Evolutionary conservation across 64 coral and sea anemone species (phyloP).

Genomic region (Platygyra sinensis): DNA sequence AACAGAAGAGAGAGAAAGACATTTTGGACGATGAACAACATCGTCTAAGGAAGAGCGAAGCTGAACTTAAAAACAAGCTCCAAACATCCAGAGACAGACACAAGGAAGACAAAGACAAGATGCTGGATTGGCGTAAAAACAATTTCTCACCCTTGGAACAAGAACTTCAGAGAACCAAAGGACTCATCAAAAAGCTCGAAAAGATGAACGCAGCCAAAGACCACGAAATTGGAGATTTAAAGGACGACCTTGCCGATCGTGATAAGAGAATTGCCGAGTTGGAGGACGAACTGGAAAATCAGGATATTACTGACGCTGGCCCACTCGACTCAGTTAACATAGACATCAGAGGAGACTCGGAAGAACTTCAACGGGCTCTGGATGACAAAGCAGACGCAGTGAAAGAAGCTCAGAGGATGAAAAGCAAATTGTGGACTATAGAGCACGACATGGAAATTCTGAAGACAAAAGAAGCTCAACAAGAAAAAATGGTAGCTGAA

Average conservation of each 20-base stretch:
- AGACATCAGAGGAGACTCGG: constrained; percentile 52
- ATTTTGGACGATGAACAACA: constrained; percentile 61
- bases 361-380: constrained; percentile 50
- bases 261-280: constrained; percentile 62
- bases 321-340: constrained; percentile 44
- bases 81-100: constrained; percentile 72
- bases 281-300: constrained; percentile 50
- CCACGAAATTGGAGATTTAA: constrained; percentile 61
- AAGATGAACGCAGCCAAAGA: constrained; percentile 49
- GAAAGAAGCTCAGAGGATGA: constrained; percentile 61
- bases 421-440: constrained; percentile 77
- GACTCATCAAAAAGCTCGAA: constrained; percentile 43
- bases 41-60: constrained; percentile 59
- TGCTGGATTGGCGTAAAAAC: constrained; percentile 77
- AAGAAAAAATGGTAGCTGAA: constrained; percentile 54
- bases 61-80: constrained; percentile 68
- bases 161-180: constrained; percentile 66
- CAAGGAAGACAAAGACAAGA: constrained; percentile 77
- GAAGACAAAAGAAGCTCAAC: constrained; percentile 63
- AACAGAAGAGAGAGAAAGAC: constrained; percentile 73
- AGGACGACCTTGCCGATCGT: constrained; percentile 70
- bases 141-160: constrained; percentile 64
- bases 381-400: constrained; percentile 51
- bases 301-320: constrained; percentile 35
- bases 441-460: constrained; percentile 75